Evolutionary conservation across 2,888 invertebrate genomes (phyloP).

Genomic region (Stenodera caucasica): DNA sequence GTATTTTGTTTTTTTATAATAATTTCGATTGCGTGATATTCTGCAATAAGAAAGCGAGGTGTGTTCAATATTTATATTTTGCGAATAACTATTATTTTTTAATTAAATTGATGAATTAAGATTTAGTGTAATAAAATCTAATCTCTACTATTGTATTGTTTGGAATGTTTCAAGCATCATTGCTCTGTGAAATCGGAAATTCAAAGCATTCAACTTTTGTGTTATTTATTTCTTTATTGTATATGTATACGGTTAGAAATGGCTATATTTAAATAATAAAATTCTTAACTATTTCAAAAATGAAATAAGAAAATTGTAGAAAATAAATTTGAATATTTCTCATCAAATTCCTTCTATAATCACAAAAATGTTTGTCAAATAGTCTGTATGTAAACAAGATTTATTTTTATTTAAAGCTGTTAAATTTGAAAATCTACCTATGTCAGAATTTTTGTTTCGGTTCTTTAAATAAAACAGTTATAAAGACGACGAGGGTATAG

Average conservation of each 20-base stretch:
- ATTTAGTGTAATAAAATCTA: neutral
- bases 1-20: too few species aligned
- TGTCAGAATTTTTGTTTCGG: too few species aligned
- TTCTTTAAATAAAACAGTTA: conserved; percentile 2
- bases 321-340: neutral
- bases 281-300: conserved; percentile 4
- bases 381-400: neutral
- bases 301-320: neutral
- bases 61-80: too few species aligned
- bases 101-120: neutral
- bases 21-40: neutral
- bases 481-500: neutral
- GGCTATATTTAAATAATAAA: conserved; percentile 21
- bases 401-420: neutral
- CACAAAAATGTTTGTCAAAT: neutral
- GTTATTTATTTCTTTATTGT: conserved; percentile 25
- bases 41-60: too few species aligned
- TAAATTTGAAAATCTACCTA: too few species aligned
- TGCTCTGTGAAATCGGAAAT: conserved; percentile 15
- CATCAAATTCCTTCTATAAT: neutral
- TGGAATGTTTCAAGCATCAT: conserved; percentile 2
- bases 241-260: conserved; percentile 17
- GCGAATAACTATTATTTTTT: too few species aligned
- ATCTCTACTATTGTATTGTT: neutral
- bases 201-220: conserved; percentile 17